Evolutionary conservation across 2,888 invertebrate genomes (phyloP), one percentile per base, ranked within the genome.

Genomic region (Parnassius mnemosyne): DNA sequence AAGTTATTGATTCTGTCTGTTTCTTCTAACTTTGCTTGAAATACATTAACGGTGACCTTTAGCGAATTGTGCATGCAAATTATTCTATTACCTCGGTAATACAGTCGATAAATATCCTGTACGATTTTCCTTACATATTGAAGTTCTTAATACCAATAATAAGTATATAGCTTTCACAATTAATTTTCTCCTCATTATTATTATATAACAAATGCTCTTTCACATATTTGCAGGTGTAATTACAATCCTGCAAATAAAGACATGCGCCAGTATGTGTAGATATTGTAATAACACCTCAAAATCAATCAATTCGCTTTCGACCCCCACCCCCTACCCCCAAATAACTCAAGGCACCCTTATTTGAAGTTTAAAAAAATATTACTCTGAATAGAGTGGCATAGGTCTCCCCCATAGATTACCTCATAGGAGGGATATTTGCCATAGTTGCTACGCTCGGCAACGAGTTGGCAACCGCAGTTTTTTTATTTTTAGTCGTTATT

Each of bases 11-110:
- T 49, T 49, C 13, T 12, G 13, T 13, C 13, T 16, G 49, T 52
- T 25, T 58, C 43, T 41, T 34, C 50, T 34, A 43, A 44, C 16
- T 51, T 44, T 55, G 44, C 13, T 25, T 41, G 5, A 50, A 13
- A 44, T 51, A 10, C 53, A 47, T 57, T 57, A 51, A 44, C 49
- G 25, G 25, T 50, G 52, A 52, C 61, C 57, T 61, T 43, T 49
- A 53, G 20, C 53, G 52, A 53, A 57, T 53, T 47, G 52, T 34
- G 61, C 25, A 61, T 61, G 57, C 57, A 53, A 61, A 61, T 57
- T 57, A 53, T 61, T 25, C 49, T 47, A 61, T 61, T 53, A 57
- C 57, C 61, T 61, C 52, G 57, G 49, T 16, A 11, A 57, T 34
- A 25, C 20, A 47, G 42, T 42, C 42, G 12, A 42, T 61, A 42